Evolutionary conservation across 23 tunicate genomes (phyloP).

Genomic region (Phallusia fumigata): DNA sequence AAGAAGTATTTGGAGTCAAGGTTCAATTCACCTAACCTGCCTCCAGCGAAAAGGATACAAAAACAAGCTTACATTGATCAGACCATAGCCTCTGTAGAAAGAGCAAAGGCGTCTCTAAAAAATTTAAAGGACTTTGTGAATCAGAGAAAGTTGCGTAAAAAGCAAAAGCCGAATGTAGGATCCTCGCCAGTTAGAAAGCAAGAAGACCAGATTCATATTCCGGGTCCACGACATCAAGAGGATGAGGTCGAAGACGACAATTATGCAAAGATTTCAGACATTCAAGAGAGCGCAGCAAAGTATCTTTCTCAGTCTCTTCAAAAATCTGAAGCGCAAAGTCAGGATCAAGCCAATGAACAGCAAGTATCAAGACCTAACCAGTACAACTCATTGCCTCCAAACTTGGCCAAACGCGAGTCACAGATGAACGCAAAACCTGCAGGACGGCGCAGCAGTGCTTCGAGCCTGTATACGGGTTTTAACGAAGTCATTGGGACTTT

Average conservation of each 20-base stretch:
- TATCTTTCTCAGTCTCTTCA: background rate
- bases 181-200: background rate
- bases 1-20: constrained; percentile 30
- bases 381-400: background rate
- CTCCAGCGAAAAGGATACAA: background rate
- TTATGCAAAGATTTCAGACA: background rate
- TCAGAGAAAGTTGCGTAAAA: constrained; percentile 19
- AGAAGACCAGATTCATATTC: background rate
- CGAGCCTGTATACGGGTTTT: constrained; percentile 12
- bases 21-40: background rate
- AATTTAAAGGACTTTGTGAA: constrained; percentile 40
- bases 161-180: background rate
- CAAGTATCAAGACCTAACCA: background rate
- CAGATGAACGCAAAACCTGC: background rate
- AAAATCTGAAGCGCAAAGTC: background rate
- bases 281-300: background rate
- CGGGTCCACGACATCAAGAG: background rate
- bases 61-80: constrained; percentile 43
- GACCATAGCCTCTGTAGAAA: constrained; percentile 51
- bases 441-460: background rate
- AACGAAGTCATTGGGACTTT: constrained; percentile 20
- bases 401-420: background rate
- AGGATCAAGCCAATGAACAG: background rate
- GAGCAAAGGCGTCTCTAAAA: constrained; percentile 40
- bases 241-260: background rate